phyloP scores from a whole-genome alignment of 2,113 vertebrate species.

The Phylloscopus whistleri region DNA sequence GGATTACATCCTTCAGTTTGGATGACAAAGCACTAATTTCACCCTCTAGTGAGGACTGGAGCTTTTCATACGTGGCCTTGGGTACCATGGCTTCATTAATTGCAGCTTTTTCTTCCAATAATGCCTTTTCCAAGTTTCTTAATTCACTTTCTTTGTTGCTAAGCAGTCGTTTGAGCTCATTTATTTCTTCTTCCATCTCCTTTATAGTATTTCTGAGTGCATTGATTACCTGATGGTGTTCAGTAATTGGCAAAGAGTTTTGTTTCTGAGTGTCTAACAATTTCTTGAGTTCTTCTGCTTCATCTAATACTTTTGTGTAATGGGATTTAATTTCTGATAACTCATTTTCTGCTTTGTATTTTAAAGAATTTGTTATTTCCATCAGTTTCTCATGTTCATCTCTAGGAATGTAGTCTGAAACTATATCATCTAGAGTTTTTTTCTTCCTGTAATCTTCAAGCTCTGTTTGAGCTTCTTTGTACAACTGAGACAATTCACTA shows the following conservation, averaged over 20 bases:
- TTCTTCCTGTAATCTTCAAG: slow-evolving; percentile 76
- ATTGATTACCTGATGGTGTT: slow-evolving; percentile 85
- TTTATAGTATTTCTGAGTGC: slow-evolving; percentile 80
- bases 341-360: slow-evolving; percentile 79
- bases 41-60: slow-evolving; percentile 75
- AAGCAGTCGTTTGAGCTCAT: slow-evolving; percentile 75
- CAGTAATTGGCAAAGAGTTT: slow-evolving; percentile 79
- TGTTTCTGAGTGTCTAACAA: slow-evolving; percentile 83
- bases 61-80: slow-evolving; percentile 74
- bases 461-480: slow-evolving; percentile 88
- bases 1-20: slow-evolving; percentile 84
- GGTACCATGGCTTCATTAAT: slow-evolving; percentile 78
- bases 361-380: slow-evolving; percentile 64
- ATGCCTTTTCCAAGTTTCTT: slow-evolving; percentile 79
- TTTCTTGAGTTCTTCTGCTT: slow-evolving; percentile 79
- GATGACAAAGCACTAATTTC: slow-evolving; percentile 81
- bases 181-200: slow-evolving; percentile 81
- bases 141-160: slow-evolving; percentile 77
- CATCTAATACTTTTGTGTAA: slow-evolving; percentile 71
- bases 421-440: slow-evolving; percentile 69
- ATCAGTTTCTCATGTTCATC: slow-evolving; percentile 78
- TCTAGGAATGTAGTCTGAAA: slow-evolving; percentile 67
- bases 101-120: slow-evolving; percentile 76
- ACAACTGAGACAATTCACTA: slow-evolving; percentile 86
- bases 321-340: slow-evolving; percentile 78